Base-by-base conservation (phyloP, 1,140 invertebrate genomes). In the Drosophila fuyamai region DNA sequence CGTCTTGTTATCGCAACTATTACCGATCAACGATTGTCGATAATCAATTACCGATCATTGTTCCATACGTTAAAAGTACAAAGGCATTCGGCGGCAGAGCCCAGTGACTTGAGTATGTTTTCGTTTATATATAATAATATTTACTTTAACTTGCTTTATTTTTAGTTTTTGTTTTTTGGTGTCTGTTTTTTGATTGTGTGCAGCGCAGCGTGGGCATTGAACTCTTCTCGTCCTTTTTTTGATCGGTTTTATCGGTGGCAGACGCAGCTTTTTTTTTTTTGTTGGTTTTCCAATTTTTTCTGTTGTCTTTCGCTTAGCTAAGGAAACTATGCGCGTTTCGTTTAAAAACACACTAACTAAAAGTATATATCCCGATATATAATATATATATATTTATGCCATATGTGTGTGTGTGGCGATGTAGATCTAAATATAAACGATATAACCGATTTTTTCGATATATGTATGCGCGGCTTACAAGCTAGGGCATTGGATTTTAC, bases 71-170 rank as follows among this genome's bases (percentile, higher is more conserved):
- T 72, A 59, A 73, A 83, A 82, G 76, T 75, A 71, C 82, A 81
- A 76, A 83, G 79, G 79, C 79, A 78, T 61, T 72, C 61, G 67
- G 67, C 73, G 77, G 81, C 73, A 81, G 67, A 66, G 80, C 81
- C 77, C 61, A 58, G 68, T 81, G 62, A 61, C 73, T 71, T 73
- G 43, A 77, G 62, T 66, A 81, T 59, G 59, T 75, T 82, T 68
- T 51, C 44, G 46, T 68, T 67, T 68, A 47, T 68, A 68, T 68
- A 68, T 68, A 63, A 72, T 71, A 59, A 75, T 76, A 74, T 72
- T 75, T 88, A 50, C 58, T 75, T 76, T 50, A 62, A 57, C 43
- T 43, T 84, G 59, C 51, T 41, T 71, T 70, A 71, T 36, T 60
- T 53, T 41, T 44, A 36, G 38, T 59, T 38, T 72, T 72, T 65